Evolutionary conservation across 2,888 invertebrate species (phyloP), one percentile per base, ranked within the genome.

Genomic region (Pediacus dermestoides): DNA sequence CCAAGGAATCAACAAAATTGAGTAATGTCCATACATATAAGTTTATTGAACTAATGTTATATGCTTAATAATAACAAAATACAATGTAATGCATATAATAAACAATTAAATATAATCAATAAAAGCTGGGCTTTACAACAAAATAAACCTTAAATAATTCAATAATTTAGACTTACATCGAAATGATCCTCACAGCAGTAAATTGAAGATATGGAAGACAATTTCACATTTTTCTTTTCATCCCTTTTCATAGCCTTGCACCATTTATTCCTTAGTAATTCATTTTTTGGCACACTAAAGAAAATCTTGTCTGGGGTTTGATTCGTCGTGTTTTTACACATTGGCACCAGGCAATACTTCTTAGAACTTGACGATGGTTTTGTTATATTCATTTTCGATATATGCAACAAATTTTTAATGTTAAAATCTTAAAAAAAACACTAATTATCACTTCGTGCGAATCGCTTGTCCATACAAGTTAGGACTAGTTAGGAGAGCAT

Each of bases 291-390:
- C 10, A 34, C 26, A 12, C 25, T 21, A 16, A 27, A 34, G 14
- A 34, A 34, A 9, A 34, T 23, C 11, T 34, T 34, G 26, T 34
- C 13, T 8, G 34, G 26, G 11, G 25, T 15, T 11, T 4, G 22
- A 14, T 14, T 14, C 16, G 12, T 27, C 13, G 34, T 25, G 10
- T 34, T 34, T 34, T 8, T 27, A 10, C 26, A 34, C 34, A 27
- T 27, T 34, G 25, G 27, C 23, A 34, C 26, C 9, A 34, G 14
- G 21, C 34, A 34, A 34, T 34, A 34, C 21, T 23, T 34, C 14
- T 23, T n/a, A 21, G 9, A 26, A 9, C 21, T 18, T 18, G n/a
- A 6, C n/a, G n/a, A 18, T 18, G 21, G n/a, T 10, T 26, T 10
- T 26, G 27, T 26, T 26, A n/a, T n/a, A 18, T 18, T 18, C 21